phyloP scores from a whole-genome alignment of 2,888 invertebrate species.

The Prionchulus punctatus region DNA sequence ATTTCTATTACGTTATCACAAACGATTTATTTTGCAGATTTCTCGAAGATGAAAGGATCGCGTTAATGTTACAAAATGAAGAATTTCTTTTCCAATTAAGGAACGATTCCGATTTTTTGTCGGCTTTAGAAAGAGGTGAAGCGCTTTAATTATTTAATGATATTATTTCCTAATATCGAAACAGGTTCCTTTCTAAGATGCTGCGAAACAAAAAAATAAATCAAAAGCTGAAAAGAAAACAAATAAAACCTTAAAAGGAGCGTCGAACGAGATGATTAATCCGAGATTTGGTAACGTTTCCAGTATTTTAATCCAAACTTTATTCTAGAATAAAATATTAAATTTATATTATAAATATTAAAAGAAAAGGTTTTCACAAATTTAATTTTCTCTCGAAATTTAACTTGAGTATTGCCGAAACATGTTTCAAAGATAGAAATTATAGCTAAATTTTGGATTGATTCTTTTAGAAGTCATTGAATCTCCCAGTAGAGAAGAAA shows the following conservation, averaged over 20 bases:
- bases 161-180: neutral
- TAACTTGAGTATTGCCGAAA: too few species aligned
- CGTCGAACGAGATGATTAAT: too few species aligned
- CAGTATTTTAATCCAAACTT: too few species aligned
- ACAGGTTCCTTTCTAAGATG: neutral
- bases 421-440: too few species aligned
- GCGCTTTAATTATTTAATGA: neutral
- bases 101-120: constrained; percentile 71
- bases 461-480: too few species aligned
- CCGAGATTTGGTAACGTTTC: too few species aligned
- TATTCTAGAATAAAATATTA: too few species aligned
- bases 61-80: constrained; percentile 69
- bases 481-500: neutral
- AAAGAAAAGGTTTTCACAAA: too few species aligned
- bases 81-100: constrained; percentile 71
- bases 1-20: too few species aligned
- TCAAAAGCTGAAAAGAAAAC: neutral
- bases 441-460: too few species aligned
- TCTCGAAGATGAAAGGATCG: constrained; percentile 66
- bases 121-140: constrained; percentile 57
- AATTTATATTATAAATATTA: neutral
- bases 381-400: too few species aligned
- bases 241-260: neutral
- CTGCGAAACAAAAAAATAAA: neutral
- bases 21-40: constrained; percentile 2